These are phyloP conservation scores for Campylorhamphus procurvoides DNA, from an alignment of 2,113 vertebrate genomes.

Conservation along the genomic window DNA sequence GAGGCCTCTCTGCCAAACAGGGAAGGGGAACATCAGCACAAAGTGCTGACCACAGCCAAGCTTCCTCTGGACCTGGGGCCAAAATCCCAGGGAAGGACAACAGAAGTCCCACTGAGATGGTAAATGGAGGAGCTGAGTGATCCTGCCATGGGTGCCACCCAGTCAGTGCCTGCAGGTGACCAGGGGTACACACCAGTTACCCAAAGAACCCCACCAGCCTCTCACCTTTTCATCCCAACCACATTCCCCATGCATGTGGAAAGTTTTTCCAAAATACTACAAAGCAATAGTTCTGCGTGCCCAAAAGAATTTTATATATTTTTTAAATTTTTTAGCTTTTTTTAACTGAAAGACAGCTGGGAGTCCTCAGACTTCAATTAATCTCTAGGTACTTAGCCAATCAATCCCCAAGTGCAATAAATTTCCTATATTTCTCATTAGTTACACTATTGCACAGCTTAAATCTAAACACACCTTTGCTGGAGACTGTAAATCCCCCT, in stretches of 20 bases:
- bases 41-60: background rate
- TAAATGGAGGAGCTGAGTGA: background rate
- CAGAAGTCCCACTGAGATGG: fast-evolving
- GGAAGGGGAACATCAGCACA: background rate
- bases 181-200: background rate
- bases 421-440: conserved; percentile 75
- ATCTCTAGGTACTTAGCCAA: conserved; percentile 17
- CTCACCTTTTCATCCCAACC: background rate
- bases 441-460: conserved; percentile 55
- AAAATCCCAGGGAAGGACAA: background rate
- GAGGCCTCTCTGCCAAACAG: background rate
- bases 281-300: background rate
- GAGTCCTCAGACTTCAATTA: conserved; percentile 72
- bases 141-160: fast-evolving
- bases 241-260: background rate
- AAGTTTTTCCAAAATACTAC: background rate
- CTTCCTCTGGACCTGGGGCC: fast-evolving
- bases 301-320: background rate
- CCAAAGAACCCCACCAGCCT: background rate
- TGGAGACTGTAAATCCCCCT: conserved; percentile 48
- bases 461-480: conserved; percentile 64
- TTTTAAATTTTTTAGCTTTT: background rate
- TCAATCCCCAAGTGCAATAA: conserved; percentile 63
- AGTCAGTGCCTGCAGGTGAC: background rate
- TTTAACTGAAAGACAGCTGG: conserved; percentile 47